A percentile compares a stretch with the other conserved stretches of the same genome.
Conservation (phyloP, 1,140 invertebrate species). For the Anoplolepis gracilipes region DNA sequence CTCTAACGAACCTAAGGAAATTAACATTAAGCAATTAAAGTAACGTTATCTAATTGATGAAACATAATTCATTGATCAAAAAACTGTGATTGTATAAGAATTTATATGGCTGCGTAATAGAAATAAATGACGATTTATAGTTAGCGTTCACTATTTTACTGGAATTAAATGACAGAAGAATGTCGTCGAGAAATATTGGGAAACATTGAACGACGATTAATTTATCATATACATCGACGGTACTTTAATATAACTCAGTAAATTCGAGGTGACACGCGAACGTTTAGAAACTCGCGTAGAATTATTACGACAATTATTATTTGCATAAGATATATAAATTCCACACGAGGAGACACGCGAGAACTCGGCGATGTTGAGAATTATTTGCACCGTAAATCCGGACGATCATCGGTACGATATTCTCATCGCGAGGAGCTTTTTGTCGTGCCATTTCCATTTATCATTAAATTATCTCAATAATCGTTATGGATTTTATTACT, state of each 20-base stretch:
- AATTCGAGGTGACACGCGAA: conserved; percentile 31
- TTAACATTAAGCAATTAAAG: not conserved
- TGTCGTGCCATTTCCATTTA: not conserved
- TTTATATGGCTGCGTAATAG: not conserved
- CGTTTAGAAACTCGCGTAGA: not conserved
- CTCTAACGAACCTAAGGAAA: not conserved
- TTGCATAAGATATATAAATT: conserved; percentile 44
- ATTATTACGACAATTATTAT: conserved; percentile 59
- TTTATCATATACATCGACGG: conserved; percentile 13
- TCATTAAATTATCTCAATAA: not conserved
- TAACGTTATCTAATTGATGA: not conserved
- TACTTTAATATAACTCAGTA: conserved; percentile 2
- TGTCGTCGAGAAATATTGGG: not conserved
- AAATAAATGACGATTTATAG: not conserved
- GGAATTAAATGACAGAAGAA: conserved; percentile 18
- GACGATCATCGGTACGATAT: conserved; percentile 29
- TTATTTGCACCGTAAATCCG: conserved; percentile 43
- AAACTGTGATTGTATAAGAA: not conserved
- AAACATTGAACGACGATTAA: not conserved
- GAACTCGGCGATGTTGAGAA: conserved; percentile 11
- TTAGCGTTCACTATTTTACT: not conserved
- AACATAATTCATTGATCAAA: not conserved
- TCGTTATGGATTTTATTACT: not conserved
- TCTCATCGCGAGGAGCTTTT: conserved; percentile 33
- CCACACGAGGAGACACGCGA: conserved; percentile 22